Evolutionary conservation across 2,113 vertebrate genomes (phyloP), one percentile per base, ranked within the genome.

Genomic region (Colinus virginianus): DNA sequence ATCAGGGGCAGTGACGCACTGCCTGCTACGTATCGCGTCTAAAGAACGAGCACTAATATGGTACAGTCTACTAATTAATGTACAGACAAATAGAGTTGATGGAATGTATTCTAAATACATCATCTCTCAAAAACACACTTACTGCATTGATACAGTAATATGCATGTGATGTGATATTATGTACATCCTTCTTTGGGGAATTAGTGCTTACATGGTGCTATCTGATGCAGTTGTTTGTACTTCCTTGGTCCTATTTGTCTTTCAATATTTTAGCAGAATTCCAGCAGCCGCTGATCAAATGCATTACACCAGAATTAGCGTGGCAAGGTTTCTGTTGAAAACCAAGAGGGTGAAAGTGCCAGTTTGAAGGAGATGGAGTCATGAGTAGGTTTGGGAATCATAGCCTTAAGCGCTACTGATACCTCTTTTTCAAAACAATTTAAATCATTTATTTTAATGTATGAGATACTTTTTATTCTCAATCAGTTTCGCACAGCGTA

Each of bases 371-470:
- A 88, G 58, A 71, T 48, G 67, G 40, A 84, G 66, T 56, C 46
- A 34, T 11, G 15, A 76, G 63, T 61, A 45, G 40, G 40, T 89
- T 90, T 92, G 81, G 81, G 92, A 88, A 61, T 83, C 15, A 0
- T 36, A 84, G 22, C 64, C 85, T 70, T 86, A 81, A 88, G 77
- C 30, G 15, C 72, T 83, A 59, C 84, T 59, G 58, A 79, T 90
- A 58, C 45, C 9, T 32, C 45, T 76, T 78, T 89, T 87, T 49
- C 59, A 69, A 92, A 94, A 90, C 80, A 69, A 62, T 90, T 95
- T 90, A 85, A 89, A 91, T 94, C 23, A 84, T 76, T 95, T 93
- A 92, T 96, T 95, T 90, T 90, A 87, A 95, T 94, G 82, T 78
- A 83, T 77, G 84, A 87, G 59, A 80, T 70, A 82, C 82, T 92